Evolutionary conservation across 2,888 invertebrate genomes (phyloP), one percentile per base, ranked within the genome.

Genomic region (Torymus texanus): DNA sequence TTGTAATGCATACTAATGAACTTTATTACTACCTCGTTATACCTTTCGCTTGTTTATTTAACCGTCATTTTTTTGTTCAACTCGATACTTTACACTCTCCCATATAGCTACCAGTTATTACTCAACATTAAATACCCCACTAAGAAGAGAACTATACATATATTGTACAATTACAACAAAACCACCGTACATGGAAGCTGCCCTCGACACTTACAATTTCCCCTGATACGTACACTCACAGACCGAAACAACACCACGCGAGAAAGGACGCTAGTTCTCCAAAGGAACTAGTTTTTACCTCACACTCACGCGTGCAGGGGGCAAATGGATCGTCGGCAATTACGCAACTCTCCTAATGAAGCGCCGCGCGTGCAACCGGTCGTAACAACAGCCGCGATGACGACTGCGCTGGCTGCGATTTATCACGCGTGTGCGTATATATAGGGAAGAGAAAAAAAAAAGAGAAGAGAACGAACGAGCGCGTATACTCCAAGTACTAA

Each of bases 311-410:
- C 14, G 29, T 11, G 24, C 14, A 14, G 11, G 21, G 13, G 24
- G 13, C 59, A 21, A 61, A 75, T 29, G 75, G 72, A 79, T 72
- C 62, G 79, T 75, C 18, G 50, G 63, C 73, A 80, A 80, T 80
- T 76, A 80, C 76, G 70, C 62, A 76, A 76, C 76, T 62, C 73
- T 68, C 21, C 73, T 80, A 80, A 77, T 80, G 80, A 80, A 80
- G 76, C 68, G 51, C 41, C 59, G 56, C 63, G 41, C 62, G 12
- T 29, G 58, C 63, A 56, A 21, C n/a, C 59, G 50, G 13, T 8
- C 12, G 24, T 14, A 24, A 5, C 24, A 5, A 5, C 12, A 24
- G 12, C 10, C 12, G 29, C 62, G 21, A 62, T 59, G 16, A 16
- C 59, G n/a, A 11, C 18, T 59, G 18, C 11, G 18, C n/a, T n/a